phyloP scores from a whole-genome alignment of 2,797 vertebrate species.

The Orestias chungarensis region DNA sequence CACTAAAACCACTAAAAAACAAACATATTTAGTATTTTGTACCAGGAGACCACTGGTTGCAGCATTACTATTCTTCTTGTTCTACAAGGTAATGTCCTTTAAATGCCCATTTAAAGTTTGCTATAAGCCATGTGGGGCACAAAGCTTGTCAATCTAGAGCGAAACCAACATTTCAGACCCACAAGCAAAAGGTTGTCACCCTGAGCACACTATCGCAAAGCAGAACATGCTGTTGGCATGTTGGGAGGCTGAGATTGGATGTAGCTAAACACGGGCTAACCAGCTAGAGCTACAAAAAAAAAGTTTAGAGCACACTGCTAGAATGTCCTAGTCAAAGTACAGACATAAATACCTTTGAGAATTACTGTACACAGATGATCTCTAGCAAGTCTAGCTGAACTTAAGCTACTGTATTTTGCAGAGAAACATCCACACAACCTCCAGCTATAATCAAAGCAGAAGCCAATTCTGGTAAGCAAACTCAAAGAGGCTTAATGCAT shows the following conservation, averaged over 20 bases:
- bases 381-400: not conserved
- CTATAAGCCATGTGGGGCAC: not conserved
- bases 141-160: not conserved
- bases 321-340: not conserved
- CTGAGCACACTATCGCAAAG: not conserved
- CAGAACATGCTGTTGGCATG: not conserved
- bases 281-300: not conserved
- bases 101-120: not conserved
- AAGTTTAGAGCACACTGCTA: not conserved
- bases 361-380: not conserved
- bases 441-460: not conserved
- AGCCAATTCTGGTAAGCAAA: not conserved
- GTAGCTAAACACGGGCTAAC: not conserved
- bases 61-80: not conserved
- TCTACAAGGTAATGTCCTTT: not conserved
- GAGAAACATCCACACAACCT: not conserved
- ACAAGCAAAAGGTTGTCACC: no score
- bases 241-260: not conserved
- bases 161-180: not conserved
- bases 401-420: not conserved
- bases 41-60: not conserved
- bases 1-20: not conserved
- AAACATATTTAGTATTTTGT: accelerated
- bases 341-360: not conserved
- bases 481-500: not conserved